Conservation (phyloP, 2,113 vertebrate species). For the Ia io region DNA sequence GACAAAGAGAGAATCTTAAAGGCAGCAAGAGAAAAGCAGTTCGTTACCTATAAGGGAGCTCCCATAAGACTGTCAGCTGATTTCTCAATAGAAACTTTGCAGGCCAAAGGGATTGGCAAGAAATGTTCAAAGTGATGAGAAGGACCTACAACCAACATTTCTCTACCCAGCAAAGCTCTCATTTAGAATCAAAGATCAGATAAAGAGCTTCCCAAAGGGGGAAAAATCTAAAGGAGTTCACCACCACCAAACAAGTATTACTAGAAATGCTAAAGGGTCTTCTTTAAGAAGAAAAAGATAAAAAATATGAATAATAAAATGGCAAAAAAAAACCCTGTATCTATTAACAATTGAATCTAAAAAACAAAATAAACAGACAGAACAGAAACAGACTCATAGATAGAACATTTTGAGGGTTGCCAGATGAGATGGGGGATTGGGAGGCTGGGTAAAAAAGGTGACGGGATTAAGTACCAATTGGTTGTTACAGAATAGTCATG, state of each 20-base stretch:
- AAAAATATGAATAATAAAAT: too few species aligned
- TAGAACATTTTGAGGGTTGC: too few species aligned
- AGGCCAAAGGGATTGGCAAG: neutral
- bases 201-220: neutral
- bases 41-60: neutral
- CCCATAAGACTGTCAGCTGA: neutral
- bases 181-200: neutral
- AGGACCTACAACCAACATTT: neutral
- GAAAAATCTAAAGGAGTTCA: neutral
- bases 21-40: neutral
- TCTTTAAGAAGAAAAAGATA: neutral
- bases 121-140: neutral
- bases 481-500: too few species aligned
- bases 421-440: too few species aligned
- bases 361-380: too few species aligned
- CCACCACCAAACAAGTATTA: neutral
- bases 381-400: too few species aligned
- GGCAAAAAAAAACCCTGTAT: too few species aligned
- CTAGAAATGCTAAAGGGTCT: neutral
- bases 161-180: neutral
- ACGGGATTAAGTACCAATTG: too few species aligned
- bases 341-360: too few species aligned
- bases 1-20: neutral
- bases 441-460: too few species aligned
- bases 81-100: neutral